These are phyloP conservation scores for Microplitis manilae DNA, from an alignment of 2,888 invertebrate genomes.

Conservation along the genomic window DNA sequence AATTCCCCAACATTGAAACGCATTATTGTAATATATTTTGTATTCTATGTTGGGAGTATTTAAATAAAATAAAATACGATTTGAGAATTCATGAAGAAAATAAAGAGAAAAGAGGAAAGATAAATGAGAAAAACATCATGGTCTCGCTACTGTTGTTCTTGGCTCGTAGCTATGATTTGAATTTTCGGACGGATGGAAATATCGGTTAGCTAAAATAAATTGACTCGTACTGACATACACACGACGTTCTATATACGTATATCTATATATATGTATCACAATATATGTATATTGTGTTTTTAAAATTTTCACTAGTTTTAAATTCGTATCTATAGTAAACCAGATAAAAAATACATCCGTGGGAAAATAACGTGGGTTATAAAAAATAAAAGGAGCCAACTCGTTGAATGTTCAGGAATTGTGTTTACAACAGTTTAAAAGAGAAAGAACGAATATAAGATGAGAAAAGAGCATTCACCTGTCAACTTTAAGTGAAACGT, in stretches of 20 bases:
- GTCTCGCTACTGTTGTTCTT: constrained; percentile 62
- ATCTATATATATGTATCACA: neutral
- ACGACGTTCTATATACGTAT: neutral
- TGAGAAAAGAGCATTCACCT: constrained; percentile 65
- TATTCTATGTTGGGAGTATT: neutral
- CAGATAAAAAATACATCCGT: constrained; percentile 7
- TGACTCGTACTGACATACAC: constrained; percentile 50
- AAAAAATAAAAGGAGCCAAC: constrained; percentile 4
- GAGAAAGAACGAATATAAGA: constrained; percentile 6
- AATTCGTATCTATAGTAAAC: neutral
- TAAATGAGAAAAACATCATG: constrained; percentile 30
- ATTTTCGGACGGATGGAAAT: constrained; percentile 69
- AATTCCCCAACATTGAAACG: neutral
- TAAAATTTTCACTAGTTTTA: neutral
- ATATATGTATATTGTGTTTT: neutral
- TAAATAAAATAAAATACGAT: constrained; percentile 18
- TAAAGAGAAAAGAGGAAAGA: constrained; percentile 10
- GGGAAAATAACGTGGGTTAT: constrained; percentile 1
- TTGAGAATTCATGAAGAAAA: constrained; percentile 19
- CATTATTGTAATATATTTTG: neutral
- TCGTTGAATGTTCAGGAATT: constrained; percentile 11
- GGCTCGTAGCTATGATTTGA: constrained; percentile 60
- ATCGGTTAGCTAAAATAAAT: constrained; percentile 71
- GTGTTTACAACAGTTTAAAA: constrained; percentile 24
- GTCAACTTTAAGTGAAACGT: constrained; percentile 59